Evolutionary conservation across 2,888 invertebrate genomes (phyloP), one percentile per base, ranked within the genome.

Genomic region (Eugnorisma glareosa): DNA sequence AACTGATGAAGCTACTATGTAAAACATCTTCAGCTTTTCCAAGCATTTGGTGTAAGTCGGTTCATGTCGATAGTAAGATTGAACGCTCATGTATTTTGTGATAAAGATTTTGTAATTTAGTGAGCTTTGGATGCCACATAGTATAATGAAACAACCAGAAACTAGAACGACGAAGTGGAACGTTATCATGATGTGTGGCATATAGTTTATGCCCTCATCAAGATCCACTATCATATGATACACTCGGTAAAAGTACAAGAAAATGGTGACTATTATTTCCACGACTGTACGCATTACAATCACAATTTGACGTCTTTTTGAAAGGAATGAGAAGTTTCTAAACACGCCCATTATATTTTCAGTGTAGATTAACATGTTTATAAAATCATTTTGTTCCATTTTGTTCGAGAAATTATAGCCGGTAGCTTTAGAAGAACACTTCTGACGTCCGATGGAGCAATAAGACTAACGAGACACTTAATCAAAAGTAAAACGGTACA

Each of bases 321-420:
- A 5, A 1, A 78, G 18, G 4, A 18, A 67, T 5, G 37, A 48
- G 48, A 28, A 82, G 48, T 82, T 82, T 71, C 82, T 82, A 28
- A 77, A 73, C n/a, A 82, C 64, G 2, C 82, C 73, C 67, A 82
- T 59, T 45, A 81, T 63, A 54, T 70, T 77, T 68, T 82, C 82
- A 35, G 59, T 67, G 8, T 15, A 59, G 5, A 35, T 24, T 18
- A 78, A 40, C 51, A 79, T 35, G 15, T 79, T 70, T 37, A 78
- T 66, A 2, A 79, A 45, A 59, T 70, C 21, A 64, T 40, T 69
- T 57, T 70, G 70, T 48, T 37, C 28, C 77, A 76, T 76, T 48
- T 21, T 43, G 28, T 0, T 1, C 6, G 0, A 45, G 3, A 24
- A 37, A 13, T 28, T 59, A 1, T 31, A 3, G 1, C 11, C 1